Evolutionary conservation across 1,140 invertebrate species (phyloP), one percentile per base, ranked within the genome.

Genomic region (Microplitis demolitor): DNA sequence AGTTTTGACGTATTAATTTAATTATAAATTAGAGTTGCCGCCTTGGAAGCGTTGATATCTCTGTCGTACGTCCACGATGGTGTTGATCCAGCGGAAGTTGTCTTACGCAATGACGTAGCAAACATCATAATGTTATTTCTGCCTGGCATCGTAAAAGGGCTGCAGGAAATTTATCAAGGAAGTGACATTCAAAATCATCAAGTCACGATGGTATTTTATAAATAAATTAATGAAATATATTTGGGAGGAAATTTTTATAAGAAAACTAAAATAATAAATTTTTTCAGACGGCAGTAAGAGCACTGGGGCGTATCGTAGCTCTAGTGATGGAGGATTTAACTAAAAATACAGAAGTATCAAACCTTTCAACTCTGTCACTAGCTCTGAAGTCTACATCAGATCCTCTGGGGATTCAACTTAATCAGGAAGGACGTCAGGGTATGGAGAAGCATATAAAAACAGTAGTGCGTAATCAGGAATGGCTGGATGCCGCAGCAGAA

Each of bases 91-190:
- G 76, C 78, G 78, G 82, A 89, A 82, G 66, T 82, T 74, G 79
- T 85, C 74, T 70, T 89, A 54, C 77, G 85, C 76, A 68, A 79
- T 69, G 82, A 88, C 84, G 85, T 90, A 45, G 88, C 89, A 11
- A 86, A 91, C 77, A 85, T 90, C 66, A 82, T 91, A 6, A 89
- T 90, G 79, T 84, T 89, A 77, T 91, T 91, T 75, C 77, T 93
- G 35, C 92, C 92, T 4, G 92, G 91, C 0, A 87, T 93, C 66
- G 79, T 89, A 35, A 85, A 84, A 51, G 87, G 88, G 2, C 80
- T 93, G 71, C 87, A 88, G 56, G 87, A 90, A 77, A 87, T 92
- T 14, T 87, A 87, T 66, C 85, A 85, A 54, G 88, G 87, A 73
- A 84, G 83, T 70, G 84, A 90, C 58, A 90, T 89, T 76, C 89